These are phyloP conservation scores for Metopia argyrocephala DNA, from an alignment of 2,888 invertebrate genomes.

Conservation along the genomic window DNA sequence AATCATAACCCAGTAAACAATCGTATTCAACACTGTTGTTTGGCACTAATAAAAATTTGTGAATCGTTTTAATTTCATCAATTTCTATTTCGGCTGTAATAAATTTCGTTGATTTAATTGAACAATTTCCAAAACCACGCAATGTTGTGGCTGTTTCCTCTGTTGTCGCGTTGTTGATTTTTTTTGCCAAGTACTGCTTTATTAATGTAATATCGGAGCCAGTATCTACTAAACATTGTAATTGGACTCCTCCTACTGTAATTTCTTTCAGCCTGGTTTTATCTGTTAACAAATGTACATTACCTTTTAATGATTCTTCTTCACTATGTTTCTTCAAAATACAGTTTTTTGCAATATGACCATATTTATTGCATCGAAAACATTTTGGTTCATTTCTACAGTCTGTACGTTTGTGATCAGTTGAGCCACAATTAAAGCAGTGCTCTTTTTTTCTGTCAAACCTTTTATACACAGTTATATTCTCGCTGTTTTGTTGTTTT, in stretches of 20 bases:
- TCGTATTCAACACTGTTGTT: constrained; percentile 39
- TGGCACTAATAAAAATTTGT: constrained; percentile 38
- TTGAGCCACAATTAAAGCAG: not conserved
- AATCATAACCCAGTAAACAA: constrained; percentile 43
- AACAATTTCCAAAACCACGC: not conserved
- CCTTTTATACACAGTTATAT: not conserved
- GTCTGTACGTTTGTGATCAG: not conserved
- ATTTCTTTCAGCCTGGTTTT: not conserved
- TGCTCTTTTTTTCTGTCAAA: not conserved
- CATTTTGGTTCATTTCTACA: not conserved
- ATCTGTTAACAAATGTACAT: not conserved
- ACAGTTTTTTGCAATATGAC: not conserved
- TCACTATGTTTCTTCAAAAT: not conserved
- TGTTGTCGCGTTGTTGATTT: not conserved
- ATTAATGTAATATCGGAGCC: not conserved
- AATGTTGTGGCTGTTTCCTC: not conserved
- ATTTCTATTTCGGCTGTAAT: not conserved
- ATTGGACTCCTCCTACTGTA: not conserved
- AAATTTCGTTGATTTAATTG: not conserved
- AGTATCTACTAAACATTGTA: not conserved
- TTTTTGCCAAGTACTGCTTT: not conserved
- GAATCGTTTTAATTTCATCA: too few species aligned
- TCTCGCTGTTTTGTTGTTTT: not conserved
- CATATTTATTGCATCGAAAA: not conserved
- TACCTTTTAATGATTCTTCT: not conserved